Evolutionary conservation across 2,888 invertebrate genomes (phyloP).

Genomic region (Slavum lentiscoides): DNA sequence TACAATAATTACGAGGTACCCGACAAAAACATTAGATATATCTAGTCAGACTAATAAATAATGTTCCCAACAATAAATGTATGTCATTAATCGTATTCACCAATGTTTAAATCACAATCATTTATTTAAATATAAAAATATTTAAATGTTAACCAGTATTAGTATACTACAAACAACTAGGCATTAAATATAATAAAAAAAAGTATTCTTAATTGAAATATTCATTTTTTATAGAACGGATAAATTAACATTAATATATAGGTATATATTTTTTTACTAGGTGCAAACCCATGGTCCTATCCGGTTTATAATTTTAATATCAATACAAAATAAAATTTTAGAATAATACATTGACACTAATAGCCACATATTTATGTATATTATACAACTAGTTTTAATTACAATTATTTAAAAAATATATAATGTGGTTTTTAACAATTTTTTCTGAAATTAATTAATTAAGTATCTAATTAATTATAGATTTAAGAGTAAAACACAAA

Average conservation of each 20-base stretch:
- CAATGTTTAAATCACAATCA: neutral
- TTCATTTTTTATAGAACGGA: neutral
- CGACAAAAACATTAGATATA: neutral
- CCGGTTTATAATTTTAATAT: no score
- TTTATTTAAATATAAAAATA: conserved; percentile 4
- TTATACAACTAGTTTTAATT: no score
- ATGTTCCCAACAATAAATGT: neutral
- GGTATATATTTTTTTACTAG: no score
- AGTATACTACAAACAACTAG: conserved; percentile 2
- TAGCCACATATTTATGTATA: no score
- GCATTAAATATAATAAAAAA: neutral
- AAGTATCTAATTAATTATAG: no score
- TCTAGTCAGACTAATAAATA: neutral
- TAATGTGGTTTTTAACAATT: no score
- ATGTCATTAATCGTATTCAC: conserved; percentile 23
- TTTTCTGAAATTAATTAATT: no score
- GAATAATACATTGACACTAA: no score
- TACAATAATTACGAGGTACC: neutral
- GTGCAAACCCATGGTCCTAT: no score
- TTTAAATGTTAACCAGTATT: neutral
- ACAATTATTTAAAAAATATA: no score
- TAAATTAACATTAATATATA: neutral
- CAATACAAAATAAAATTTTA: no score
- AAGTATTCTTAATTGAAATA: neutral
- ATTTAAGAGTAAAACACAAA: no score